Evolutionary conservation across 2,888 invertebrate genomes (phyloP).

Genomic region (Morinoia aosen): DNA sequence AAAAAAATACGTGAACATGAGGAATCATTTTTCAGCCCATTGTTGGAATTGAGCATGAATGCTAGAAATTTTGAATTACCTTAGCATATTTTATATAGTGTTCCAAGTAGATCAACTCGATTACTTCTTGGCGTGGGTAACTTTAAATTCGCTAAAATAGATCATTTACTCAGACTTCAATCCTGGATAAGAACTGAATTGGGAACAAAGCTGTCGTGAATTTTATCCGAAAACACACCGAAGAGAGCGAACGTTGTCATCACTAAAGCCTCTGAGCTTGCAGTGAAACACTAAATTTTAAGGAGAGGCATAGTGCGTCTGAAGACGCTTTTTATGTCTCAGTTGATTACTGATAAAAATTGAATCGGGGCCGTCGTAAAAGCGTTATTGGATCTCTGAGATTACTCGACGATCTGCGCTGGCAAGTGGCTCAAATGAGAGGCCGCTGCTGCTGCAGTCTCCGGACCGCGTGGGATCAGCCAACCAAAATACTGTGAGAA

Average conservation of each 20-base stretch:
- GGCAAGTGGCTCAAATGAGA: neutral
- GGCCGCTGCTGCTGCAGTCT: neutral
- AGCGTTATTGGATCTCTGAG: neutral
- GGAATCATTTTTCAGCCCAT: neutral
- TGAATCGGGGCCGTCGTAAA: slow-evolving; percentile 17
- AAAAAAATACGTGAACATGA: neutral
- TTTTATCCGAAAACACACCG: neutral
- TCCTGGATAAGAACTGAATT: neutral
- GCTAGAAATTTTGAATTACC: neutral
- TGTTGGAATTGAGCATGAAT: neutral
- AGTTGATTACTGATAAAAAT: slow-evolving; percentile 17
- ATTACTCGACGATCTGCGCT: neutral
- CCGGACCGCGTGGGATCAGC: neutral
- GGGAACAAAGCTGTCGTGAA: neutral
- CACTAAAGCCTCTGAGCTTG: neutral
- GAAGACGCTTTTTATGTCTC: slow-evolving; percentile 12
- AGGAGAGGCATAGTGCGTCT: neutral
- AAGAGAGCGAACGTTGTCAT: neutral
- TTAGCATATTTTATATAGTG: no score
- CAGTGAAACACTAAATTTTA: neutral
- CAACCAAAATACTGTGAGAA: no score
- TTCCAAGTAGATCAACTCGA: no score
- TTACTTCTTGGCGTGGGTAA: neutral
- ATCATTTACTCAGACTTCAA: neutral
- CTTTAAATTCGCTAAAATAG: neutral